Conservation (phyloP, 2,888 invertebrate species). For the Stenurella melanura region DNA sequence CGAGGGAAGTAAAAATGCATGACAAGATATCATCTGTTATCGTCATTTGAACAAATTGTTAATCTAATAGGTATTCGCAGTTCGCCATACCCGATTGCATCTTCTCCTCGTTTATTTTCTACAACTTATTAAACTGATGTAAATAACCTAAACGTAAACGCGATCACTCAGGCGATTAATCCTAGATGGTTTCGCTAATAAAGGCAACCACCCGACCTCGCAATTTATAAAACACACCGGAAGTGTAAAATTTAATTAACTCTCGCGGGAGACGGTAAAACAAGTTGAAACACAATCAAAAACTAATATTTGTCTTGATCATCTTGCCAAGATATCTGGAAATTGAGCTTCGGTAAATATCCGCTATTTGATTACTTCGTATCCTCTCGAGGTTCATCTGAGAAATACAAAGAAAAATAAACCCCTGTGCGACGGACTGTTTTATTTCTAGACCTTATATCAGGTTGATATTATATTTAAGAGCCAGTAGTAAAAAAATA, state of each 20-base stretch:
- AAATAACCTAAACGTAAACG: background rate
- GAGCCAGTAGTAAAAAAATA: background rate
- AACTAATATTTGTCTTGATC: slow-evolving; percentile 36
- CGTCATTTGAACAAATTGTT: no score
- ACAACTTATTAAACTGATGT: no score
- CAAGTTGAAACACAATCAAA: slow-evolving; percentile 21
- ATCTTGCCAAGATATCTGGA: slow-evolving; percentile 30
- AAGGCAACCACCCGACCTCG: background rate
- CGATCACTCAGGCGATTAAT: background rate
- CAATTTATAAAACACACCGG: background rate
- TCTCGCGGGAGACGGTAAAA: slow-evolving; percentile 5
- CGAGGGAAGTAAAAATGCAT: no score
- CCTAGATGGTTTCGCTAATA: background rate
- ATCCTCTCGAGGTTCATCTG: slow-evolving; percentile 44
- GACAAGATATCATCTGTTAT: no score
- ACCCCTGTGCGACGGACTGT: slow-evolving; percentile 7
- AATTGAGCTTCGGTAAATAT: slow-evolving; percentile 38
- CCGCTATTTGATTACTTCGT: slow-evolving; percentile 51
- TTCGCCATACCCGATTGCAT: no score
- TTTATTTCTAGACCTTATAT: slow-evolving; percentile 10
- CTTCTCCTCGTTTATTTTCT: no score
- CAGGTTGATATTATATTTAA: slow-evolving; percentile 17
- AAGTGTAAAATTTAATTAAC: slow-evolving; percentile 19
- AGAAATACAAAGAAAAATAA: slow-evolving; percentile 47
- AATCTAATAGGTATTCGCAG: no score